Evolutionary conservation across 2,797 vertebrate genomes (phyloP), one percentile per base, ranked within the genome.

Genomic region (Acrossocheilus fasciatus): DNA sequence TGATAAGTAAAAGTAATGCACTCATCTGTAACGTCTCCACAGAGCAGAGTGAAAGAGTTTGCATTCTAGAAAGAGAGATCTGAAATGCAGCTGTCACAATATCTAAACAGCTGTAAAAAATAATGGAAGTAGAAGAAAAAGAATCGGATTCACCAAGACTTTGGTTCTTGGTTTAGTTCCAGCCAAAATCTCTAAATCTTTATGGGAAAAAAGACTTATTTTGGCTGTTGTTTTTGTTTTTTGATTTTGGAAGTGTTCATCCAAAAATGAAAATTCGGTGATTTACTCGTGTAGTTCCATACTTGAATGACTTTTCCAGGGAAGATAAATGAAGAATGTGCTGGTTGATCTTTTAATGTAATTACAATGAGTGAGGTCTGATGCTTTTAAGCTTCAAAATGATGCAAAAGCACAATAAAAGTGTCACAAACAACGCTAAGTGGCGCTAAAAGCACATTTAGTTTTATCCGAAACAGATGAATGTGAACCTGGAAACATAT

Each of bases 21-120:
- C 41, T 47, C 8, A 47, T 59, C 39, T 79, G 15, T 43, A 30
- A n/a, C 6, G 0, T 69, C 45, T 78, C 17, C 6, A 2, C 41
- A 83, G 52, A 54, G 7, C 57, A 30, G 0, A 41, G 18, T 18
- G 5, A 57, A 69, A 59, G n/a, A 18, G 52, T 62, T 34, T 75
- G 69, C 15, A 41, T 47, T 84, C 45, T 45, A 59, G 75, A 62
- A 30, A 62, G 52, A 59, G 7, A 47, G 54, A 41, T 64, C 41
- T 83, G 11, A 64, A 39, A 50, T 83, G 9, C 57, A 76, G 57
- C 30, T 77, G 83, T 84, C 74, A 64, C 18, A 74, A 45, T 14
- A 64, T 75, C 41, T 66, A 52, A 76, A 84, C 57, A 76, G 64
- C 76, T 78, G 74, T 77, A 77, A 68, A 84, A 77, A 84, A 43